Evolutionary conservation across 2,113 vertebrate species (phyloP), one percentile per base, ranked within the genome.

Genomic region (Anhinga rufa): DNA sequence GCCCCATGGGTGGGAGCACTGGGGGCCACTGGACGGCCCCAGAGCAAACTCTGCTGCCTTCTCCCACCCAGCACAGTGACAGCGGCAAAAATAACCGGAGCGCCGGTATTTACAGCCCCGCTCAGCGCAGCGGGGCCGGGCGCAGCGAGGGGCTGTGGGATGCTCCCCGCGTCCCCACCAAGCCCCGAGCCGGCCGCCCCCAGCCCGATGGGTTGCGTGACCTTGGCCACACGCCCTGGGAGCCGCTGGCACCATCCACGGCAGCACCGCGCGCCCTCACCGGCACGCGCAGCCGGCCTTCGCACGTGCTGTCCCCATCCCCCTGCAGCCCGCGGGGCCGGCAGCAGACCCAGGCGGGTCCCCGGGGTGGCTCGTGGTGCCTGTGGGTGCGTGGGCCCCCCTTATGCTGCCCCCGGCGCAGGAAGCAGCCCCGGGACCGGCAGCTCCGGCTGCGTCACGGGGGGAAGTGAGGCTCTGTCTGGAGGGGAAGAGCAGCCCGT

Each of bases 401-500:
- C 79, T n/a, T 14, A 3, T 2, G 8, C 72, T 61, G 69, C 65
- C 80, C 86, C 81, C 31, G 5, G 65, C 2, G 28, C 95, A 95
- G 95, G 95, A 96, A 95, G 74, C 66, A 26, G 86, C 86, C 89
- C 88, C 52, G 48, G 88, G 57, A 71, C 91, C n/a, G 31, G 82
- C 34, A 46, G 89, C 95, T 95, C 92, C 86, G 55, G 88, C 93
- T 87, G 96, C 87, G 81, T 91, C 92, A 81, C 36, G 4, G 83
- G 82, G 97, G 97, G 98, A 97, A 98, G 97, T 97, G 97, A 98
- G 97, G 78, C 97, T 96, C 96, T 4, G 97, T 98, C 98, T 98
- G 95, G 83, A 96, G 91, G 96, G 98, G 98, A 97, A 98, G 77
- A 90, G 79, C 51, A 42, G 74, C 92, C 88, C 70, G 13, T 44